Evolutionary conservation across 2,113 vertebrate species (phyloP), one percentile per base, ranked within the genome.

Genomic region (Apteryx mantelli): DNA sequence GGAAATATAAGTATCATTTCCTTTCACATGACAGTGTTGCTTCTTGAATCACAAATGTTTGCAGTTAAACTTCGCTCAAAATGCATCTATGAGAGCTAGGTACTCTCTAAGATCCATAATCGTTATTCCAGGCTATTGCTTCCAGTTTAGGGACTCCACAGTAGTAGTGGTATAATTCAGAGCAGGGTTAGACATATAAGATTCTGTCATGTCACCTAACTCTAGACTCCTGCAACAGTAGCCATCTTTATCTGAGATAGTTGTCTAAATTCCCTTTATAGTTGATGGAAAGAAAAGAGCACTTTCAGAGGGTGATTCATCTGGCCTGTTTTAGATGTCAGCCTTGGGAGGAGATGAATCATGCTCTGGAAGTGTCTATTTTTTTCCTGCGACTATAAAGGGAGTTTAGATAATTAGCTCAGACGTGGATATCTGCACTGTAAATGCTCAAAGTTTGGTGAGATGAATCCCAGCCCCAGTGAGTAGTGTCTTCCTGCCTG

Each of bases 281-380:
- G 50, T 25, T n/a, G 87, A 63, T 66, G 34, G 40, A 96, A 42
- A 90, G 13, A 19, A 58, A 55, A 86, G 71, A 91, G 26, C 5
- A 13, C 34, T 91, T 91, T 63, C 69, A 63, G 58, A 61, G 28
- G 8, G 50, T 90, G 82, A 94, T 83, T 96, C 85, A 83, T 93
- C 68, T 78, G 50, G 17, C 14, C 55, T 86, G 40, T 82, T 96
- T 88, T 80, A 91, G 71, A 74, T 81, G 44, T 81, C 79, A 94
- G 0, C 93, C 88, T 91, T 83, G 76, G 55, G 68, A 96, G 58
- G 50, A 95, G 68, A 93, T 86, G 82, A 96, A 90, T 95, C 86
- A 94, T 30, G 38, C 22, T 78, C 86, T 93, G 76, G 44, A 95
- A 94, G 13, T 50, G 34, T 40, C 55, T 91, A 2, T 90, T 93